Evolutionary conservation across 2,797 vertebrate genomes (phyloP).

Genomic region (Varecia variegata): DNA sequence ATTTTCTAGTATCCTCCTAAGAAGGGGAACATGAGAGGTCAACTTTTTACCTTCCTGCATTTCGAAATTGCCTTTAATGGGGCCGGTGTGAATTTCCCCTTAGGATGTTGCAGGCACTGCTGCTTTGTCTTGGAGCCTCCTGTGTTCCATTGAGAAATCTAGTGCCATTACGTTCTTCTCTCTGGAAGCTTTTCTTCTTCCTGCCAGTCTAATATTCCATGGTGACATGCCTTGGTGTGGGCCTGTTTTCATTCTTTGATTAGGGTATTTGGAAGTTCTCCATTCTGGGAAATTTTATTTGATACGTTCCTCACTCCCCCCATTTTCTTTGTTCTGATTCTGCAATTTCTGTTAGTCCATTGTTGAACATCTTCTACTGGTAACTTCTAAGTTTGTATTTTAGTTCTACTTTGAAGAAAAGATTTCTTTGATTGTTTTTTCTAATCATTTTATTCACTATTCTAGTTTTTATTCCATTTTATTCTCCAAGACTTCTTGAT

Average conservation of each 20-base stretch:
- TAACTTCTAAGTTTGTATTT: neutral
- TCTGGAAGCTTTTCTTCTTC: neutral
- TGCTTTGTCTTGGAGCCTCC: neutral
- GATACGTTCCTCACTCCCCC: neutral
- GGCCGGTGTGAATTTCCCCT: neutral
- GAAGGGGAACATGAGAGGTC: neutral
- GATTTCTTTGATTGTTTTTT: neutral
- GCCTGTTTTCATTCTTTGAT: neutral
- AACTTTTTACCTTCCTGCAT: neutral
- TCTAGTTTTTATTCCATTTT: slow-evolving; percentile 9
- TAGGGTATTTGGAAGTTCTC: neutral
- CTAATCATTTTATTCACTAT: neutral
- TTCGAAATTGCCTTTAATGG: neutral
- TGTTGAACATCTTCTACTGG: neutral
- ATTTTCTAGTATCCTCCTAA: neutral
- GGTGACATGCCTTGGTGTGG: neutral
- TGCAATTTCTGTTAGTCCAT: neutral
- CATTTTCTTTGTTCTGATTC: neutral
- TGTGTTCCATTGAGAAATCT: neutral
- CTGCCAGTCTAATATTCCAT: neutral
- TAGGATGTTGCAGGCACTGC: neutral
- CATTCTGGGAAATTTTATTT: neutral
- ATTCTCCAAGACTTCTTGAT: neutral
- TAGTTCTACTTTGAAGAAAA: neutral
- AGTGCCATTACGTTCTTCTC: too few relatives aligned